phyloP scores from a whole-genome alignment of 2,888 invertebrate species.

The Yponomeuta plumbellus region DNA sequence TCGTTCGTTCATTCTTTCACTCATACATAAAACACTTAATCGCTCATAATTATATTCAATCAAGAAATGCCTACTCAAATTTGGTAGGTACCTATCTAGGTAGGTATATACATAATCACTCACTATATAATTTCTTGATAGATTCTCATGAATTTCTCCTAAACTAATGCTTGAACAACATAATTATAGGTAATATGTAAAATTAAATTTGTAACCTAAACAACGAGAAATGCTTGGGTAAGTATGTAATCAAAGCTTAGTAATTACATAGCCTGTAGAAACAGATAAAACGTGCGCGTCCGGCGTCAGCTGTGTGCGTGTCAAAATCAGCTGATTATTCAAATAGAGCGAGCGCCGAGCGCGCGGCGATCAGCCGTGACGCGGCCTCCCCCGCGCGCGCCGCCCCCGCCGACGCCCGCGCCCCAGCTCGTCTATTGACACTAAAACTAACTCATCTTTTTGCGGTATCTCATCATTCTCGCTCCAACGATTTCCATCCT shows the following conservation, averaged over 20 bases:
- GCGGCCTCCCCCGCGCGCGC: conserved; percentile 16
- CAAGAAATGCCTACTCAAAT: background rate
- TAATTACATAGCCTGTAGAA: background rate
- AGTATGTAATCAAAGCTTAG: background rate
- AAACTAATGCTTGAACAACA: background rate
- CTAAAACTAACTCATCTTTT: conserved; percentile 3
- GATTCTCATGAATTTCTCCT: background rate
- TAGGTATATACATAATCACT: background rate
- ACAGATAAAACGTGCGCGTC: conserved; percentile 52
- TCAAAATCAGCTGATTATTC: conserved; percentile 78
- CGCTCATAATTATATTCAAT: background rate
- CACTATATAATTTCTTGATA: background rate
- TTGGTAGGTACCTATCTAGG: background rate
- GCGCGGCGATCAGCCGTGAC: conserved; percentile 25
- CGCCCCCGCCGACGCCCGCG: conserved; percentile 20
- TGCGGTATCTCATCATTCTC: background rate
- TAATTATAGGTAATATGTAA: background rate
- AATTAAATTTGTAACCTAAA: background rate
- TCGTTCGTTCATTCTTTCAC: conserved; percentile 1
- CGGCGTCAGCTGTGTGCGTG: conserved; percentile 72
- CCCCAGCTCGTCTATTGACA: background rate
- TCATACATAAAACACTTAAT: background rate
- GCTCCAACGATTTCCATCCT: background rate
- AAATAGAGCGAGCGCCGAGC: conserved; percentile 56
- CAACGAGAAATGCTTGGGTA: background rate